A percentile compares a stretch with the other conserved stretches of the same genome.
Conservation (phyloP, 2,113 vertebrate species). For the Anser brachyrhynchus region DNA sequence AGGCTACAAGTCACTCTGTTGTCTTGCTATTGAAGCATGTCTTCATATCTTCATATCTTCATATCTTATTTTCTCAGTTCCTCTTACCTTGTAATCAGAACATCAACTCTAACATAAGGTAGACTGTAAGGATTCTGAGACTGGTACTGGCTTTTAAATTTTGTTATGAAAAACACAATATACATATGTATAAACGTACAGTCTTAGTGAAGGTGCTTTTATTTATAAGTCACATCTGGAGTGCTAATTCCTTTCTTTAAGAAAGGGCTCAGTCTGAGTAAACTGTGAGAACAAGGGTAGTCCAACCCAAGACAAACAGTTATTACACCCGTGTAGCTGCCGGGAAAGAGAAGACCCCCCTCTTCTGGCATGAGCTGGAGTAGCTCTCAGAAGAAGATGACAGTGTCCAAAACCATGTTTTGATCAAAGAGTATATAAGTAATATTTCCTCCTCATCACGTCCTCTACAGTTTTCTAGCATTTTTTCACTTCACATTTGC, state of each 20-base stretch:
- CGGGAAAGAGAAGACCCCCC: conserved; percentile 49
- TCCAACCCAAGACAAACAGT: neutral
- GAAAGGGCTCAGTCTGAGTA: neutral
- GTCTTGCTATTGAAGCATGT: neutral
- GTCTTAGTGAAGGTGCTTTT: neutral
- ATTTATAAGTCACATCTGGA: neutral
- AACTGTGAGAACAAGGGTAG: neutral
- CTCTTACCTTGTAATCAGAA: neutral
- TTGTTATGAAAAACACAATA: neutral
- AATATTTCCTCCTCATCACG: neutral
- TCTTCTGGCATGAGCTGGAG: conserved; percentile 59
- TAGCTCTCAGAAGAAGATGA: conserved; percentile 32
- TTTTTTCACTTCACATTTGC: neutral
- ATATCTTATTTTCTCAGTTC: neutral
- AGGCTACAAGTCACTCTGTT: neutral
- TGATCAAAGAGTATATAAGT: neutral
- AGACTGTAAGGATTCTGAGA: neutral
- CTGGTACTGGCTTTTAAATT: neutral
- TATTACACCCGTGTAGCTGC: neutral
- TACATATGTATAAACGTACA: neutral
- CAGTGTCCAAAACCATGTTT: neutral
- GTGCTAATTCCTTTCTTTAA: neutral
- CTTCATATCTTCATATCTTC: neutral
- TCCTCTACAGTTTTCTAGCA: neutral
- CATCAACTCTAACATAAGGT: neutral